Conservation (phyloP, 2,113 vertebrate genomes). For the Mesoclemmys tuberculata region DNA sequence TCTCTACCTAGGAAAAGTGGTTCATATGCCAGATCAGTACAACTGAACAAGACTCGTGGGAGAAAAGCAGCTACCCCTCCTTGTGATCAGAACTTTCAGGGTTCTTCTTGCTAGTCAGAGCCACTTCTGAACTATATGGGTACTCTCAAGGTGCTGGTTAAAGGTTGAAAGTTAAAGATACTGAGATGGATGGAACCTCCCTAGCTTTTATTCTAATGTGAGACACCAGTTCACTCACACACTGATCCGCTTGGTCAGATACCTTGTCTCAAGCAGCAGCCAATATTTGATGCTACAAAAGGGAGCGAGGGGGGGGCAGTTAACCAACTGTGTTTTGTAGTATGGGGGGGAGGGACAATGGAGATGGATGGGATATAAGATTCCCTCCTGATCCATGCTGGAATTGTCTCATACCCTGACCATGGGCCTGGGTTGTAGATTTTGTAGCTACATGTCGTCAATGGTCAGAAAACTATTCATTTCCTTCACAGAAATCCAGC, state of each 20-base stretch:
- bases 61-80: neutral
- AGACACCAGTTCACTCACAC: neutral
- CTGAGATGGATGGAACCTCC: neutral
- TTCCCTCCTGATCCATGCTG: neutral
- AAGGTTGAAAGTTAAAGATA: neutral
- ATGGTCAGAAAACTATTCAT: constrained; percentile 46
- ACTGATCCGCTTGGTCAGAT: neutral
- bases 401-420: neutral
- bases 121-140: neutral
- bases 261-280: neutral
- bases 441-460: neutral
- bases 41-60: neutral
- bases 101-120: neutral
- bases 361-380: neutral
- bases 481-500: constrained; percentile 59
- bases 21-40: neutral
- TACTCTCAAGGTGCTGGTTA: neutral
- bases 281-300: neutral
- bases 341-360: neutral
- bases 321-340: neutral
- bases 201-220: neutral
- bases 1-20: neutral
- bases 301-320: neutral
- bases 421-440: neutral
- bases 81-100: neutral